Evolutionary conservation across 1,140 invertebrate genomes (phyloP), one percentile per base, ranked within the genome.

Genomic region (Hyles euphorbiae): DNA sequence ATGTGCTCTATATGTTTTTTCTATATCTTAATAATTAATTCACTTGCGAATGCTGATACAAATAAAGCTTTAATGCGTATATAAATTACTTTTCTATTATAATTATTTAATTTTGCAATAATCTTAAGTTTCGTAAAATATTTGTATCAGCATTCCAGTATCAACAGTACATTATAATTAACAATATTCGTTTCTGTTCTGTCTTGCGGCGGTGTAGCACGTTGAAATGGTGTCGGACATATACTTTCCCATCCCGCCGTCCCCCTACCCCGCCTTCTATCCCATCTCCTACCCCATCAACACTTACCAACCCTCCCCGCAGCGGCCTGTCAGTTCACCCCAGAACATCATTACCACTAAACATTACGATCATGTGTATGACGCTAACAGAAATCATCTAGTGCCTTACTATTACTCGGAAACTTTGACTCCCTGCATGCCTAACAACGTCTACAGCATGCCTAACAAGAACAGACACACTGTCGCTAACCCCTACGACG

Each of bases 161-260:
- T 55, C 51, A 58, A 33, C 48, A 59, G 44, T 55, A 63, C 60
- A 63, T 65, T 64, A 70, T 68, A 78, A 83, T 85, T 85, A 87
- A 85, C 82, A 70, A 72, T 40, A 82, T 81, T 77, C 80, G 67
- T 87, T 84, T 87, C 81, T 86, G 73, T 85, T 84, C 81, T 84
- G 72, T 87, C 83, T 88, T 83, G 76, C 81, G 66, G 71, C 71
- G 80, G 79, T 86, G 70, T 92, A 93, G 93, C 92, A 91, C 81
- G 91, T 93, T 89, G 93, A 94, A 90, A 91, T 94, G 91, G 91
- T 93, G 89, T 94, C 93, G 87, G 93, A 94, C 87, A 91, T 94
- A 80, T 94, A 93, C 88, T 91, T 86, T 72, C 90, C 87, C 50
- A 82, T 82, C 58, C 79, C 83, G 12, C 80, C 88, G 3, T 83